Conservation (phyloP, 2,113 vertebrate species). For the Varanus salvator region DNA sequence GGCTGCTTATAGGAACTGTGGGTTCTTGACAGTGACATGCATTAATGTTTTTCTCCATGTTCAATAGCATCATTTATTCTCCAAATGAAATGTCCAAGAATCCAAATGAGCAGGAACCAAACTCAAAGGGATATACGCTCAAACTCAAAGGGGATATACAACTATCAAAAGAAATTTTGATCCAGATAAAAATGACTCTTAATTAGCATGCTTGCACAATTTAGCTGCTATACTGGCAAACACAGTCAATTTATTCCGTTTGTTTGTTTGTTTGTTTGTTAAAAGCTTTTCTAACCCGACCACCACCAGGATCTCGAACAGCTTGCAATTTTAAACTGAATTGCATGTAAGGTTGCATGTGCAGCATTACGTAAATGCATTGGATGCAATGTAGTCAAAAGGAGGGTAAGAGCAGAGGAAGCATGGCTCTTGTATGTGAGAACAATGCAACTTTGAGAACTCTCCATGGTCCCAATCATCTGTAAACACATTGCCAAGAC, state of each 20-base stretch:
- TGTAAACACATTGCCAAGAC: background rate
- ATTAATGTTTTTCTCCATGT: background rate
- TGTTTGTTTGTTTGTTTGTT: too few relatives aligned
- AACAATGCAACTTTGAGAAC: background rate
- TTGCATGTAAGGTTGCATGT: too few relatives aligned
- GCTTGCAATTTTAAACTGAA: too few relatives aligned
- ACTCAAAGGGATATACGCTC: background rate
- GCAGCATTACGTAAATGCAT: background rate
- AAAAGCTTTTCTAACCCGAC: too few relatives aligned
- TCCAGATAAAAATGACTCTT: too few relatives aligned
- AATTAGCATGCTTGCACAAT: background rate
- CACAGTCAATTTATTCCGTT: background rate
- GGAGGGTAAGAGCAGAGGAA: background rate
- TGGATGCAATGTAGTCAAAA: background rate
- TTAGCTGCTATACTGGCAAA: background rate
- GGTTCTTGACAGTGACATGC: background rate
- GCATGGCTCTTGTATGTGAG: background rate
- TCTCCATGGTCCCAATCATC: background rate
- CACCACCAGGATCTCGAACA: too few relatives aligned
- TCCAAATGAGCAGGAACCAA: background rate
- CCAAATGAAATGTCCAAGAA: background rate
- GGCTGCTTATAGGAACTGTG: background rate
- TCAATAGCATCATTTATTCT: background rate
- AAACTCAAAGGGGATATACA: background rate
- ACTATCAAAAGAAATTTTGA: background rate